A percentile compares a stretch with the other conserved stretches of the same genome.
phyloP scores from a whole-genome alignment of 2,888 invertebrate species.

The Caenorhabditis becei region DNA sequence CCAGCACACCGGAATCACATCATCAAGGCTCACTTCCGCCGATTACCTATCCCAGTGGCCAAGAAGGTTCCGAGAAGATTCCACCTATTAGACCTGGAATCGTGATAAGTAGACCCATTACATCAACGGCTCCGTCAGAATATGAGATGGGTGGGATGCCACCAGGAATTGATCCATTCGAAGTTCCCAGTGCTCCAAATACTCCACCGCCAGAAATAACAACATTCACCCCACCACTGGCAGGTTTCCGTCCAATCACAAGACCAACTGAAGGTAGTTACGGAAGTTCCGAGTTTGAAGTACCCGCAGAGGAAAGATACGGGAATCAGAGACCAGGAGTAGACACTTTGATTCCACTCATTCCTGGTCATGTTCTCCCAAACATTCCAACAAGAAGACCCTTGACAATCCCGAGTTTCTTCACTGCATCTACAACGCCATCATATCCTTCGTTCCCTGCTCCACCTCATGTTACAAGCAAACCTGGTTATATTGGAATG shows the following conservation, averaged over 20 bases:
- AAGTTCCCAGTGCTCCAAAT: background rate
- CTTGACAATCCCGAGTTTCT: constrained; percentile 35
- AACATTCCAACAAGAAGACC: constrained; percentile 34
- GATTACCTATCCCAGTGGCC: constrained; percentile 48
- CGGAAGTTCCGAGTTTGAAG: background rate
- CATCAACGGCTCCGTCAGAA: constrained; percentile 12
- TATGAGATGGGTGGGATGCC: constrained; percentile 16
- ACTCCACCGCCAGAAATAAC: background rate
- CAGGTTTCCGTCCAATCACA: constrained; percentile 21
- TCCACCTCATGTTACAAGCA: constrained; percentile 1
- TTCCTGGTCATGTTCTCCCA: constrained; percentile 33
- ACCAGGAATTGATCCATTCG: constrained; percentile 33
- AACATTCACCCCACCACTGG: constrained; percentile 18
- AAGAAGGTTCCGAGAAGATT: constrained; percentile 48
- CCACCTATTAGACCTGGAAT: constrained; percentile 46
- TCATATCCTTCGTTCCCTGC: background rate
- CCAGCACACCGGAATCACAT: constrained; percentile 52
- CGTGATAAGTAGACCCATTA: constrained; percentile 34
- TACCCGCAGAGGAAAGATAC: background rate
- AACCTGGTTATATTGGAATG: constrained; percentile 14
- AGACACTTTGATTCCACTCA: constrained; percentile 31
- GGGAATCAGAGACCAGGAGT: constrained; percentile 10
- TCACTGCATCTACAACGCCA: constrained; percentile 18
- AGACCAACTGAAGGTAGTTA: background rate
- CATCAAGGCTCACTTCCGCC: constrained; percentile 52